Evolutionary conservation across 2,797 vertebrate species (phyloP), one percentile per base, ranked within the genome.

Genomic region (Micromesistius poutassou): DNA sequence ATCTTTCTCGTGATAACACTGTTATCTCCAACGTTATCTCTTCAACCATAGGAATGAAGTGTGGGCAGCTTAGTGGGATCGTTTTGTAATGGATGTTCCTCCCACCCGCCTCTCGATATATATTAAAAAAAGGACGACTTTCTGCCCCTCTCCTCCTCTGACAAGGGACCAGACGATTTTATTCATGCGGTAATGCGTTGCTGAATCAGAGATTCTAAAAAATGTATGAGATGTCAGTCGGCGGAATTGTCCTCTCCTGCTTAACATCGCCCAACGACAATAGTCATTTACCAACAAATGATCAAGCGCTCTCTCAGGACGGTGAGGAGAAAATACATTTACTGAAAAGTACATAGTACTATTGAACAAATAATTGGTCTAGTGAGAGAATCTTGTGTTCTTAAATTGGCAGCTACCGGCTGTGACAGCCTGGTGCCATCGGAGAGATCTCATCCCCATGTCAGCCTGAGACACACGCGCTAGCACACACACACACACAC

Each of bases 371-470:
- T 78, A 80, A 78, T 77, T 80, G 70, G 72, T 76, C 72, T 80
- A 76, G 55, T 71, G 66, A 13, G 33, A 42, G 80, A 74, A 25
- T 79, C 42, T 1, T n/a, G 71, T 80, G 9, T n/a, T 74, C 30
- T 28, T 76, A 16, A 30, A 30, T 72, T 83, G 10, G 42, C 62
- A 25, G 78, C 31, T 22, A 12, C 31, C 62, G 50, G 30, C 75
- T 71, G 3, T 68, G 74, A 81, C 75, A 78, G 80, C 71, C 72
- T 79, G 79, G 79, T 9, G 3, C 0, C 78, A 42, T 77, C 74
- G 76, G 71, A 73, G 36, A 36, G 68, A 80, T 72, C 55, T 66
- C 12, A 13, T 75, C 36, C 72, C 78, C 76, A 22, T 78, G 74
- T 85, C 74, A 77, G 46, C 72, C 71, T 68, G 79, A 77, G 83